Evolutionary conservation across 2,888 invertebrate species (phyloP), one percentile per base, ranked within the genome.

Genomic region (Mesorhabditis belari): DNA sequence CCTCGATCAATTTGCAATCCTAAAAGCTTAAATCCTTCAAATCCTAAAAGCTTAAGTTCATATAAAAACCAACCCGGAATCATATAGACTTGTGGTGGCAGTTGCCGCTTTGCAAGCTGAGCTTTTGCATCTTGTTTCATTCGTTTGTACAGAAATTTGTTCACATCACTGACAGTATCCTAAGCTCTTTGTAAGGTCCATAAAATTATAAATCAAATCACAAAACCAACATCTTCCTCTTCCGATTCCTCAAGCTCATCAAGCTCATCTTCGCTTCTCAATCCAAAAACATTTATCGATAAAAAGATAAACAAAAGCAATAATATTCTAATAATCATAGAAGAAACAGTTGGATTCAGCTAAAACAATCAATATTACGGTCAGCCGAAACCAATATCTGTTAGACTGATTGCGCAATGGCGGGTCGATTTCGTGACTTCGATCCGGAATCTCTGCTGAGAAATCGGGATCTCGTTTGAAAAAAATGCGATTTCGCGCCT

Each of bases 111-210:
- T 53, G 68, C 67, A 58, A 26, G 25, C 5, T 35, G 26, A 12
- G 54, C 44, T 25, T 64, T 64, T 23, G 69, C 66, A 23, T 69
- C 70, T 25, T 73, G 69, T 29, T 71, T 65, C 71, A 73, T 65
- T 49, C 73, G 49, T 21, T 66, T 67, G 27, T 68, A 66, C 9
- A 73, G 66, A 57, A 68, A 72, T 21, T 62, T 61, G 58, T 69
- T 70, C 25, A 66, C 61, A 58, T 66, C 58, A 21, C 9, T 26
- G 26, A n/a, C n/a, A n/a, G n/a, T n/a, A n/a, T n/a, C n/a, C n/a
- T n/a, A n/a, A 12, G n/a, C 21, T 51, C 51, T 12, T 51, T 9
- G 51, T n/a, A 21, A 51, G 17, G n/a, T 51, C n/a, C 51, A 17
- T 21, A 17, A 21, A 19, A 19, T 51, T 51, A 9, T 21, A 19